phyloP scores from a whole-genome alignment of 2,113 vertebrate species.

The Sphaerodactylus townsendi region DNA sequence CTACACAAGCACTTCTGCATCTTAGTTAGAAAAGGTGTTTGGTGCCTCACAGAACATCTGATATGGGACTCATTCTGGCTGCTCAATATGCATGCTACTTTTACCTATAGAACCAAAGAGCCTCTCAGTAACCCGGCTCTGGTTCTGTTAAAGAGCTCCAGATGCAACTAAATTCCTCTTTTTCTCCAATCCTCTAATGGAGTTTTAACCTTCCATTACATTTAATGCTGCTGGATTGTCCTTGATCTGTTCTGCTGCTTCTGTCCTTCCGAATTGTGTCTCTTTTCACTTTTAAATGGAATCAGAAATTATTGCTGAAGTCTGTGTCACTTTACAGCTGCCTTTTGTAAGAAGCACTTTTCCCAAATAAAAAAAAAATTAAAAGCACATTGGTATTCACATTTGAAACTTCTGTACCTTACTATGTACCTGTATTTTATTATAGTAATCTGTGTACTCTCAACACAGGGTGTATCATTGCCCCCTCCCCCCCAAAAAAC shows the following conservation, averaged over 20 bases:
- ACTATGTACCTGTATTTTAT: not conserved
- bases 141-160: slow-evolving; percentile 54
- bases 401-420: not conserved
- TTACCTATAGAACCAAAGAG: slow-evolving; percentile 45
- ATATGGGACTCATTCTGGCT: slow-evolving; percentile 48
- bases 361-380: slow-evolving; percentile 78
- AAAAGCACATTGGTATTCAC: slow-evolving; percentile 50
- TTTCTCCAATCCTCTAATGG: slow-evolving; percentile 6
- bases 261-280: slow-evolving; percentile 67
- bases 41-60: slow-evolving; percentile 26
- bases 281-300: slow-evolving; percentile 75
- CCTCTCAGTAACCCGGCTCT: slow-evolving; percentile 58
- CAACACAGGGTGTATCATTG: slow-evolving; percentile 7
- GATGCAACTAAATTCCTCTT: slow-evolving; percentile 49
- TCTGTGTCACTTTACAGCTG: slow-evolving; percentile 81
- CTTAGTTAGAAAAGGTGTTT: not conserved
- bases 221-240: slow-evolving; percentile 71
- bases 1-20: slow-evolving; percentile 36
- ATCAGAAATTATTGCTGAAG: slow-evolving; percentile 75
- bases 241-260: slow-evolving; percentile 66
- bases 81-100: slow-evolving; percentile 56
- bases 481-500: too few species aligned
- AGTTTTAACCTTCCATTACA: slow-evolving; percentile 70
- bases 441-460: not conserved
- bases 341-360: slow-evolving; percentile 87